Percentiles rank a stretch among this genome's conserved stretches.
Evolutionary conservation across 2,113 vertebrate genomes (phyloP).

Genomic region (Bombycilla garrulus): DNA sequence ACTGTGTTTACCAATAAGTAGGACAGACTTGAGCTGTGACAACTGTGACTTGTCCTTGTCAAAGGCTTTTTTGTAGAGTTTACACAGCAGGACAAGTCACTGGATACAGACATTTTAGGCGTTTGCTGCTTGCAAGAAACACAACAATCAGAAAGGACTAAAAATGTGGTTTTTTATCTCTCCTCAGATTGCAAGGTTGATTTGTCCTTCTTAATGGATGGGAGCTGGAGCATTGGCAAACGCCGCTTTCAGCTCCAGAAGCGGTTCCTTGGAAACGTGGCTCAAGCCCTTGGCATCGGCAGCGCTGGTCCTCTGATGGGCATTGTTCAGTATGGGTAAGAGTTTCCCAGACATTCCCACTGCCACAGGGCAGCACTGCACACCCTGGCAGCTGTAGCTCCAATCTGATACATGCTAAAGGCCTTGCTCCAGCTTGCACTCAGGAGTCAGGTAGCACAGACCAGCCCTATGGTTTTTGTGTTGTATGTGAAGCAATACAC

Average conservation of each 20-base stretch:
- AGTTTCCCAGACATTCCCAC: background rate
- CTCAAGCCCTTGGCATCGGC: constrained; percentile 85
- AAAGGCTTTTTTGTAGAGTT: background rate
- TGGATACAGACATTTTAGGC: background rate
- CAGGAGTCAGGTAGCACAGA: background rate
- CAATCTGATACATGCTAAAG: accelerated
- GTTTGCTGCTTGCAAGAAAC: background rate
- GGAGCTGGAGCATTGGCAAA: constrained; percentile 93
- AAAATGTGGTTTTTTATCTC: background rate
- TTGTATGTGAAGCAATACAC: background rate
- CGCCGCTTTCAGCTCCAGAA: constrained; percentile 95
- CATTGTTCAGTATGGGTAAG: constrained; percentile 93
- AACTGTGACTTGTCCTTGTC: background rate
- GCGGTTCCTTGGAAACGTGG: constrained; percentile 85
- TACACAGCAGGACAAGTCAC: background rate
- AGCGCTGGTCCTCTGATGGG: constrained; percentile 90
- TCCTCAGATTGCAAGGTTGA: constrained; percentile 90
- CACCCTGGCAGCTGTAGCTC: background rate
- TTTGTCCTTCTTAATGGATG: constrained; percentile 90
- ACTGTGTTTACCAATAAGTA: background rate
- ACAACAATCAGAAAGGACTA: background rate
- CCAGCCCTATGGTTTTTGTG: background rate
- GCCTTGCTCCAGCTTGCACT: background rate
- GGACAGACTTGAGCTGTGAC: background rate
- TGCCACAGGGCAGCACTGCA: accelerated